Conservation (phyloP, 2,888 invertebrate species). For the Drosophila quinaria region DNA sequence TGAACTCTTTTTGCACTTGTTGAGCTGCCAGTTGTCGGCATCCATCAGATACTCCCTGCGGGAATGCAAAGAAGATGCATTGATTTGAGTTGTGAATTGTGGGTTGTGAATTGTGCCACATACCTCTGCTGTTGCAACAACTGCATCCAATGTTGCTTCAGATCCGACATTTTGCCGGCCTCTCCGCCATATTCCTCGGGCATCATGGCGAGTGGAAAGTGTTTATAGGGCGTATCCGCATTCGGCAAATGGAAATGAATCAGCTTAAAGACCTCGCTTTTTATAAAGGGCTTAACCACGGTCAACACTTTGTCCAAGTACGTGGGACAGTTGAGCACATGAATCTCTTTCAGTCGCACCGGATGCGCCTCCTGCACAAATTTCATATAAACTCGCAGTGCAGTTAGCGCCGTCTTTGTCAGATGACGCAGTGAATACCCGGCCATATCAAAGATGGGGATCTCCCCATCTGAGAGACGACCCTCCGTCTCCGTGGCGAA, state of each 20-base stretch:
- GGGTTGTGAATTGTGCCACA: slow-evolving; percentile 82
- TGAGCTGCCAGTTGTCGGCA: slow-evolving; percentile 85
- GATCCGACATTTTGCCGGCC: slow-evolving; percentile 87
- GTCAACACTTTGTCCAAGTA: slow-evolving; percentile 89
- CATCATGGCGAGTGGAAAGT: slow-evolving; percentile 88
- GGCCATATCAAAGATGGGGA: slow-evolving; percentile 90
- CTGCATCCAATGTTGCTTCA: slow-evolving; percentile 88
- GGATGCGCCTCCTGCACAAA: slow-evolving; percentile 92
- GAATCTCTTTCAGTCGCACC: slow-evolving; percentile 89
- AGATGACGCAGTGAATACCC: slow-evolving; percentile 89
- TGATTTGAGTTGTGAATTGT: not conserved
- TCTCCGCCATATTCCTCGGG: slow-evolving; percentile 90
- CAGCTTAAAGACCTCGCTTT: slow-evolving; percentile 89
- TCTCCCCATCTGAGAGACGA: slow-evolving; percentile 89
- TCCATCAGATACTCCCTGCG: slow-evolving; percentile 88
- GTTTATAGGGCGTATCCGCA: slow-evolving; percentile 88
- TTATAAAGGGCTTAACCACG: slow-evolving; percentile 89
- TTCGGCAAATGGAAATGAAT: slow-evolving; percentile 90
- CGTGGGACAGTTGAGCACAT: slow-evolving; percentile 89
- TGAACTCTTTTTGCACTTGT: slow-evolving; percentile 85
- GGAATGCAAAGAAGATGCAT: not conserved
- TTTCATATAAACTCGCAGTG: slow-evolving; percentile 90
- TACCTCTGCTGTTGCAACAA: slow-evolving; percentile 88
- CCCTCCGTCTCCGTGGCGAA: slow-evolving; percentile 86
- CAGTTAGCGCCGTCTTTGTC: slow-evolving; percentile 88